phyloP scores from a whole-genome alignment of 2,797 vertebrate genomes.

The Megalops cyprinoides region DNA sequence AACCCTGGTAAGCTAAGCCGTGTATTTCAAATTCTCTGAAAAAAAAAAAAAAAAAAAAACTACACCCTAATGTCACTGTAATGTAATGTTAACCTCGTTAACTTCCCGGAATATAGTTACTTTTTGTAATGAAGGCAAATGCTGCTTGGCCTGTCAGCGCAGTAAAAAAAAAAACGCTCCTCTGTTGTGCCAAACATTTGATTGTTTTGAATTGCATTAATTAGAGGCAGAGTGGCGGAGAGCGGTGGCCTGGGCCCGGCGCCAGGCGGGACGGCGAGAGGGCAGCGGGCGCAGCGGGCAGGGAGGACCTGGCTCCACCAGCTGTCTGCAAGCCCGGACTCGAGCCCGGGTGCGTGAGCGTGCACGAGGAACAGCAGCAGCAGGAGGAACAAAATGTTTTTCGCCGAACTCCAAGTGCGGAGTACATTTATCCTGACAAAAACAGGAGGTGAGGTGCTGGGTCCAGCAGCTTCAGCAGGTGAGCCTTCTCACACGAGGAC shows the following conservation, averaged over 20 bases:
- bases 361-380: background rate
- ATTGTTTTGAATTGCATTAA: constrained; percentile 56
- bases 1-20: no score
- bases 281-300: no score
- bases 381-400: background rate
- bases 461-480: background rate
- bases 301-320: no score
- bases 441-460: background rate
- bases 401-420: background rate
- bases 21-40: no score
- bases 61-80: background rate
- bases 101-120: constrained; percentile 44
- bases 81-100: background rate
- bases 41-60: no score
- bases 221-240: constrained; percentile 34
- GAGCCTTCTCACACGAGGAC: background rate
- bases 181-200: constrained; percentile 42
- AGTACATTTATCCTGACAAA: background rate
- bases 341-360: no score
- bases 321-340: no score
- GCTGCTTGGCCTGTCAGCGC: constrained; percentile 43
- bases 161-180: constrained; percentile 42
- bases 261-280: no score
- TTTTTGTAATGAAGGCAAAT: constrained; percentile 42
- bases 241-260: constrained; percentile 8